Percentiles rank a stretch among this genome's conserved stretches.
Evolutionary conservation across 2,888 invertebrate genomes (phyloP).

Genomic region (Lordiphosa fenestrarum): DNA sequence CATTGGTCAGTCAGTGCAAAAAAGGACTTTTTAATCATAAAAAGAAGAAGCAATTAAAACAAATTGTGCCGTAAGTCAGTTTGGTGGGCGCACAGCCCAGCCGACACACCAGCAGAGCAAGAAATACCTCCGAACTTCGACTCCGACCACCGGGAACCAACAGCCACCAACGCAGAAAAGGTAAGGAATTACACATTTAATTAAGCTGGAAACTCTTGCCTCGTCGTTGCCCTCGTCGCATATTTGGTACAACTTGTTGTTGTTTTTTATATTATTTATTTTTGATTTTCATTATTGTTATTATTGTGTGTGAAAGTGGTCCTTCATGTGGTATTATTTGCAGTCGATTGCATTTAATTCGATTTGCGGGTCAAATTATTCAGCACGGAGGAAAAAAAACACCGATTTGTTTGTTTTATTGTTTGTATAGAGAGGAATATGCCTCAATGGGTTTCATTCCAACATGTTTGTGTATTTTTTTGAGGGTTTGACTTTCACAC

Average conservation of each 20-base stretch:
- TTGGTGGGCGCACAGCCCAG: slow-evolving; percentile 57
- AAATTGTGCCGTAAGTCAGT: slow-evolving; percentile 68
- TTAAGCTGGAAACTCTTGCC: slow-evolving; percentile 33
- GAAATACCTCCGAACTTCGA: slow-evolving; percentile 23
- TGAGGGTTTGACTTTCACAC: too few species aligned
- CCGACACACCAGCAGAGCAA: slow-evolving; percentile 7
- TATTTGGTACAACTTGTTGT: slow-evolving; percentile 1
- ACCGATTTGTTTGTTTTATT: neutral
- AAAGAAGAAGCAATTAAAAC: slow-evolving; percentile 65
- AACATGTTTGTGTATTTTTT: too few species aligned
- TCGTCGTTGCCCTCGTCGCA: slow-evolving; percentile 18
- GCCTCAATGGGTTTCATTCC: too few species aligned
- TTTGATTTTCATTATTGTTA: slow-evolving; percentile 8
- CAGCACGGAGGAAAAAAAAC: neutral
- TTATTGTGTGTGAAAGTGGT: neutral
- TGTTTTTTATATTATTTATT: too few species aligned
- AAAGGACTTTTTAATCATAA: slow-evolving; percentile 15
- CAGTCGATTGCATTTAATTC: slow-evolving; percentile 53
- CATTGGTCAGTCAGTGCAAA: slow-evolving; percentile 1
- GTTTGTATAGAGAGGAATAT: too few species aligned
- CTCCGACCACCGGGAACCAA: slow-evolving; percentile 6
- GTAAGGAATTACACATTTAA: slow-evolving; percentile 50
- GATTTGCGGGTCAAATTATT: slow-evolving; percentile 38
- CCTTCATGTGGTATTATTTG: slow-evolving; percentile 25
- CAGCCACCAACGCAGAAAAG: slow-evolving; percentile 33